These are phyloP conservation scores for Columba janthina DNA, from an alignment of 2,113 vertebrate species.

Conservation along the genomic window DNA sequence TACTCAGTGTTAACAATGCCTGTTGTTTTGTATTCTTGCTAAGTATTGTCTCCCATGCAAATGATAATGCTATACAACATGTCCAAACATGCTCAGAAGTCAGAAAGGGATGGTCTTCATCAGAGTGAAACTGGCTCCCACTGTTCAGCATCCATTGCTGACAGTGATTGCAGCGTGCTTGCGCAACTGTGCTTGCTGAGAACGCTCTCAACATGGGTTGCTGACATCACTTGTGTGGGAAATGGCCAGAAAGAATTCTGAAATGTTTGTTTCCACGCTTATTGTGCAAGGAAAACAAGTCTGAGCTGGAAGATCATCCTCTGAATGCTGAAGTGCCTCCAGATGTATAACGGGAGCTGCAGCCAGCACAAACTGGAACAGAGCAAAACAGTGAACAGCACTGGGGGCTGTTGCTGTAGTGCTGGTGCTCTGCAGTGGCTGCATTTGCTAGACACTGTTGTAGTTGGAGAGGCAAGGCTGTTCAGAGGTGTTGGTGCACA, in stretches of 20 bases:
- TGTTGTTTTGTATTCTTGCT: background rate
- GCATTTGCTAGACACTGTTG: accelerated
- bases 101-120: background rate
- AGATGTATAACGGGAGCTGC: background rate
- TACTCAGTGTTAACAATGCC: background rate
- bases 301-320: background rate
- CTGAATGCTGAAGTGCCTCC: background rate
- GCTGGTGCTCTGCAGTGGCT: background rate
- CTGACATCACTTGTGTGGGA: background rate
- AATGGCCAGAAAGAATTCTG: background rate
- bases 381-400: background rate
- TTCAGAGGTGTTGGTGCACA: background rate
- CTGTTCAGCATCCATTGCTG: background rate
- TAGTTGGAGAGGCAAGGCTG: background rate
- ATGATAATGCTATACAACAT: background rate
- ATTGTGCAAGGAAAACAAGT: background rate
- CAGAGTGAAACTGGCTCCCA: background rate
- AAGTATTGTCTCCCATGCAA: background rate
- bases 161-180: background rate
- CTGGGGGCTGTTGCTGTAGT: background rate
- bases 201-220: background rate
- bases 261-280: background rate
- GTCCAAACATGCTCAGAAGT: background rate
- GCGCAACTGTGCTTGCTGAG: background rate
- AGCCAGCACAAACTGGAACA: background rate